Percentiles rank a stretch among this genome's conserved stretches.
These are phyloP conservation scores for Agrochola lychnidis DNA, from an alignment of 2,888 invertebrate species.

Conservation along the genomic window DNA sequence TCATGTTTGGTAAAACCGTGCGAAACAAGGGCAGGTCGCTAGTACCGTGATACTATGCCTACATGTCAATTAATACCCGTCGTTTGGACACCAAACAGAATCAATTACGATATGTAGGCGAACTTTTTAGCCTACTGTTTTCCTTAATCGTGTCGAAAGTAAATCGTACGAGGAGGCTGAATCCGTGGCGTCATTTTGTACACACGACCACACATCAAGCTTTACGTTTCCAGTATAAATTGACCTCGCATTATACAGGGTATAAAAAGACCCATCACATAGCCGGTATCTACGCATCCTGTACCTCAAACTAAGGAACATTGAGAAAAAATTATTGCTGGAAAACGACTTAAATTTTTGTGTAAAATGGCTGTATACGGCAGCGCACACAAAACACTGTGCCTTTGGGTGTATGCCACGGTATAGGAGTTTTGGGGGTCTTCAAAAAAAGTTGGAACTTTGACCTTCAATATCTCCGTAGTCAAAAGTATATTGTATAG, in stretches of 20 bases:
- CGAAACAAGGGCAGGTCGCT: too few relatives aligned
- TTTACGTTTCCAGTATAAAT: not conserved
- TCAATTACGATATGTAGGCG: conserved; percentile 35
- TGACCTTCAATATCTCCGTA: not conserved
- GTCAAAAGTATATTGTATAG: too few relatives aligned
- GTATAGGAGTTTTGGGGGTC: too few relatives aligned
- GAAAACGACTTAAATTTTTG: too few relatives aligned
- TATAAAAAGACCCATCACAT: not conserved
- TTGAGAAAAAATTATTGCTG: too few relatives aligned
- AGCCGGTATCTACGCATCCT: too few relatives aligned
- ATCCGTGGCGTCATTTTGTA: conserved; percentile 24
- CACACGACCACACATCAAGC: not conserved
- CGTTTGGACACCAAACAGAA: conserved; percentile 27
- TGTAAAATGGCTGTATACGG: too few relatives aligned
- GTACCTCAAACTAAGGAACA: too few relatives aligned
- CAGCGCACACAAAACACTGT: too few relatives aligned
- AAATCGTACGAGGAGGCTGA: conserved; percentile 44
- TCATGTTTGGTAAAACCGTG: too few relatives aligned
- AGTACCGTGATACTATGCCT: conserved; percentile 27
- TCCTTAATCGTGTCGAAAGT: conserved; percentile 49
- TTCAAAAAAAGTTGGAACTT: too few relatives aligned
- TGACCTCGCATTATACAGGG: not conserved
- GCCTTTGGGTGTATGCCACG: too few relatives aligned
- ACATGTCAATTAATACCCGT: conserved; percentile 37
- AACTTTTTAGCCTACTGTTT: conserved; percentile 30